Evolutionary conservation across 2,888 invertebrate species (phyloP).

Genomic region (Ophion obscuratus): DNA sequence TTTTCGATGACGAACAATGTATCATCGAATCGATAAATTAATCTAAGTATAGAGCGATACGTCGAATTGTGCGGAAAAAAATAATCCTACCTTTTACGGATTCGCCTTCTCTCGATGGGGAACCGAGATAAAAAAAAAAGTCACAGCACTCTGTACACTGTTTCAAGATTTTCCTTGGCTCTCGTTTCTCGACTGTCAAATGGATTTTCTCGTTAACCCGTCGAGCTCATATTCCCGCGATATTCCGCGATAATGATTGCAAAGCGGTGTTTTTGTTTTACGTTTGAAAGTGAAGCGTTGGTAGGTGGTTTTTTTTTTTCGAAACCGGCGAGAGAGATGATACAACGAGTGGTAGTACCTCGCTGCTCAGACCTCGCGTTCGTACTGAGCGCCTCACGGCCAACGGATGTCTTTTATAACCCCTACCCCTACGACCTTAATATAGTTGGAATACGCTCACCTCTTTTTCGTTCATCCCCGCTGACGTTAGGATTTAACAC

Average conservation of each 20-base stretch:
- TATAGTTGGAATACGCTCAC: constrained; percentile 60
- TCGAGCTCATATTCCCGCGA: constrained; percentile 23
- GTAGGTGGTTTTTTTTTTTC: constrained; percentile 36
- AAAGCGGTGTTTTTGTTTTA: background rate
- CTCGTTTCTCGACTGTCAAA: constrained; percentile 27
- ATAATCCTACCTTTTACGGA: constrained; percentile 53
- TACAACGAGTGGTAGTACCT: constrained; percentile 60
- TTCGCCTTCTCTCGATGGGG: constrained; percentile 14
- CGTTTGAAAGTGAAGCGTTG: constrained; percentile 4
- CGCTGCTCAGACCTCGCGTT: constrained; percentile 69
- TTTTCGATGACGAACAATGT: background rate
- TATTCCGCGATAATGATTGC: constrained; percentile 3
- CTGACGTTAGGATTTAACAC: constrained; percentile 45
- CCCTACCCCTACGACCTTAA: constrained; percentile 71
- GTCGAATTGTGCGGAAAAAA: background rate
- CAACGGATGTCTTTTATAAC: constrained; percentile 72
- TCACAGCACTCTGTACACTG: constrained; percentile 56
- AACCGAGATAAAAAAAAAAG: constrained; percentile 16
- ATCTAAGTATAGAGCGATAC: background rate
- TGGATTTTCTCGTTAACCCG: constrained; percentile 22
- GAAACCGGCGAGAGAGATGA: constrained; percentile 41
- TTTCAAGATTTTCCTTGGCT: constrained; percentile 54
- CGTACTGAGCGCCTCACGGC: constrained; percentile 71
- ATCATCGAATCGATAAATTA: background rate
- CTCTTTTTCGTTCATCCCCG: constrained; percentile 48